Evolutionary conservation across 2,888 invertebrate species (phyloP).

Genomic region (Arenicola marina): DNA sequence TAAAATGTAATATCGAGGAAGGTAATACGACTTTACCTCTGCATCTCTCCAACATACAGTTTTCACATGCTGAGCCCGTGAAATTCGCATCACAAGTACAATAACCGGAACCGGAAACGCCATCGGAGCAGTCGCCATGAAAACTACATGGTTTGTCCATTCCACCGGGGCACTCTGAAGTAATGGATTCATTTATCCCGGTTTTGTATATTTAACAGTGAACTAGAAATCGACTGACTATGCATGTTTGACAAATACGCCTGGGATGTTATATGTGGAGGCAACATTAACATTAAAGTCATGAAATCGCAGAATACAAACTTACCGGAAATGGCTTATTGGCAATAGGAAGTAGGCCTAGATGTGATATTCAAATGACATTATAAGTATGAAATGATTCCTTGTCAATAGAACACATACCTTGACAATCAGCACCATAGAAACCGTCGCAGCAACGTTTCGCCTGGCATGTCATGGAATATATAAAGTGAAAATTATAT

Average conservation of each 20-base stretch:
- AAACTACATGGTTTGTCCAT: slow-evolving; percentile 41
- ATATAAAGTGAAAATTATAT: too few species aligned
- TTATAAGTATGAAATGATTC: background rate
- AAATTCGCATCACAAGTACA: slow-evolving; percentile 11
- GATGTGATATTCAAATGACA: too few species aligned
- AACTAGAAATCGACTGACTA: too few species aligned
- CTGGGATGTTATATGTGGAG: background rate
- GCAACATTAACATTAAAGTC: background rate
- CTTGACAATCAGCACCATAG: slow-evolving; percentile 7
- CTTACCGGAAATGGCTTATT: too few species aligned
- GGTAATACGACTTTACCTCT: too few species aligned
- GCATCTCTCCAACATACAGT: slow-evolving; percentile 11
- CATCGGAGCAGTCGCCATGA: slow-evolving; percentile 38
- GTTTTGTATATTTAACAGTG: too few species aligned
- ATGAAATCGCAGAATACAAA: too few species aligned
- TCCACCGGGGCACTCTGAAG: slow-evolving; percentile 40
- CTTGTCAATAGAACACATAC: background rate
- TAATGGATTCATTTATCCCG: background rate
- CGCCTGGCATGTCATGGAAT: slow-evolving; percentile 4
- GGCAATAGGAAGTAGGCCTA: too few species aligned
- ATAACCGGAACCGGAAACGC: slow-evolving; percentile 2
- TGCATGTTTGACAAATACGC: too few species aligned
- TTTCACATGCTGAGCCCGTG: slow-evolving; percentile 6
- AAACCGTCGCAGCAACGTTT: slow-evolving; percentile 7
- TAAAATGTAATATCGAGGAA: too few species aligned